Evolutionary conservation across 2,888 invertebrate species (phyloP), one percentile per base, ranked within the genome.

Genomic region (Drosophila pseudotalamancana): DNA sequence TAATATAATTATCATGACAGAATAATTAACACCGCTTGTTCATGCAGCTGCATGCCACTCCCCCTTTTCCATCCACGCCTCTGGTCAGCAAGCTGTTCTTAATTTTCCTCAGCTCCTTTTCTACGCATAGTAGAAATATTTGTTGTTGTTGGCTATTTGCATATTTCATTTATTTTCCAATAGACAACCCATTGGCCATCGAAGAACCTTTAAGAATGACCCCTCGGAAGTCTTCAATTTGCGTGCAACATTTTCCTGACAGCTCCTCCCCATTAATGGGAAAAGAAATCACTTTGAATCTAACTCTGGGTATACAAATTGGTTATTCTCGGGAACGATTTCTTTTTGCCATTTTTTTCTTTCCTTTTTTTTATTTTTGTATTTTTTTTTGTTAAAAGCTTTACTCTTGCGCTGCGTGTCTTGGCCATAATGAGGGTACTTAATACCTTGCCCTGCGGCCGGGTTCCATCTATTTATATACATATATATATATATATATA

Each of bases 1-100:
- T 85, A 85, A 85, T 85, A 73, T 78, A 88, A 88, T 85, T 85
- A 85, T 88, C 68, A 63, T 85, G 87, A 69, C 85, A 87, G 72
- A 74, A 85, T 87, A 81, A 88, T 86, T 88, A 81, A 81, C 81
- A 83, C 60, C 63, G 70, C 70, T 72, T 60, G 67, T 66, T 37
- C 43, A 59, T 62, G 77, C 27, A 19, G 29, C 40, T 49, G 14
- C 56, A 32, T n/a, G 31, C 34, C 16, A 40, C 8, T n/a, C 6
- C 8, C 32, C 4, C 18, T 16, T 6, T 6, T 19, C 1, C 39
- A 12, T 6, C 18, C 4, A 9, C 25, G 11, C 19, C 29, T 18
- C 6, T 23, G 6, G 3, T 35, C 27, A 37, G 8, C 49, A 14
- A 39, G 54, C 35, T 40, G 48, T 40, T 49, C 48, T 56, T 40